Conservation (phyloP, 2,888 invertebrate genomes). For the Sphaeridia pumilis region DNA sequence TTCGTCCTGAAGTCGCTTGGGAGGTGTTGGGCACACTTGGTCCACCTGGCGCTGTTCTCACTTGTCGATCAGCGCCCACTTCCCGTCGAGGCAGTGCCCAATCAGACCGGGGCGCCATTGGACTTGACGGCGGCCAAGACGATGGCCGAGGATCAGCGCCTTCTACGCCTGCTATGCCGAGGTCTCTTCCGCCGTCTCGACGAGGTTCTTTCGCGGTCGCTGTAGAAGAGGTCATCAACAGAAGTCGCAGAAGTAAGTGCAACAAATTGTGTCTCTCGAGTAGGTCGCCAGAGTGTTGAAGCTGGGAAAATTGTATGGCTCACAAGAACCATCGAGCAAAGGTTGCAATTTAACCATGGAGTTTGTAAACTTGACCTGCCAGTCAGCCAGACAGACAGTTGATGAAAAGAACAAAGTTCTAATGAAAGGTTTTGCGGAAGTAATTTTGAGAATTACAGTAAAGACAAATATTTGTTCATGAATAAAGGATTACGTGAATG, state of each 20-base stretch:
- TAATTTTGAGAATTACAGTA: background rate
- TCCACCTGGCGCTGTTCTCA: slow-evolving; percentile 33
- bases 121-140: slow-evolving; percentile 29
- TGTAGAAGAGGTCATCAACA: slow-evolving; percentile 35
- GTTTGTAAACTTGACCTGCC: too few species aligned
- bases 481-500: background rate
- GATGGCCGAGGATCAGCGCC: slow-evolving; percentile 33
- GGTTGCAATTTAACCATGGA: too few species aligned
- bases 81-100: slow-evolving; percentile 35
- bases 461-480: slow-evolving; percentile 1
- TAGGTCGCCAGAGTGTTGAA: background rate
- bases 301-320: too few species aligned
- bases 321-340: too few species aligned
- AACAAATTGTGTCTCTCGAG: background rate
- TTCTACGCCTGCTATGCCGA: slow-evolving; percentile 33
- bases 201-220: slow-evolving; percentile 36
- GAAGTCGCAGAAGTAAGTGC: slow-evolving; percentile 33
- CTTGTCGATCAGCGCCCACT: slow-evolving; percentile 35
- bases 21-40: slow-evolving; percentile 35
- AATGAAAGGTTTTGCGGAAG: background rate
- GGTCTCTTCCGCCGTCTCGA: slow-evolving; percentile 32
- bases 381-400: too few species aligned
- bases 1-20: slow-evolving; percentile 36
- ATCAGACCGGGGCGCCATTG: slow-evolving; percentile 35
- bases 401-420: too few species aligned